phyloP scores from a whole-genome alignment of 2,888 invertebrate species.

The Helleia helle region DNA sequence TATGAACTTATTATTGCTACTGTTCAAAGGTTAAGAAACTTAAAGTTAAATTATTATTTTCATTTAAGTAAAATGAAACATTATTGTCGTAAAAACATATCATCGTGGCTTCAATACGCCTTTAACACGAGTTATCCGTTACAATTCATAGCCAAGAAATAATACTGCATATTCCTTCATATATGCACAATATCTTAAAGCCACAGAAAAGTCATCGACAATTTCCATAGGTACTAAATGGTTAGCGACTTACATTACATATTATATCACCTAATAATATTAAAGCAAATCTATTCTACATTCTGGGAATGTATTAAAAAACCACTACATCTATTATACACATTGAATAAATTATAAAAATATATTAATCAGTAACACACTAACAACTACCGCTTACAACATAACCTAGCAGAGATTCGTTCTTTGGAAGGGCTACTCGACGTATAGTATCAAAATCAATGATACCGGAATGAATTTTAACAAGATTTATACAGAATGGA shows the following conservation, averaged over 20 bases:
- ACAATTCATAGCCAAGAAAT: slow-evolving; percentile 5
- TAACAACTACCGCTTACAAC: slow-evolving; percentile 21
- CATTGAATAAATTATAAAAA: slow-evolving; percentile 46
- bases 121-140: not conserved
- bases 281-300: slow-evolving; percentile 57
- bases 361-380: slow-evolving; percentile 33
- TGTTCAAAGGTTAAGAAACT: no score
- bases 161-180: slow-evolving; percentile 7
- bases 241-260: slow-evolving; percentile 26
- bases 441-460: not conserved
- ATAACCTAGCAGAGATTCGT: slow-evolving; percentile 30
- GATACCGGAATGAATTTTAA: no score
- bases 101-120: not conserved
- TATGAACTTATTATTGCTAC: slow-evolving; percentile 1
- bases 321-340: slow-evolving; percentile 39
- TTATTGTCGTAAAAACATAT: slow-evolving; percentile 3
- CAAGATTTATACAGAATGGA: no score
- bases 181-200: not conserved
- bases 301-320: slow-evolving; percentile 54
- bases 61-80: not conserved
- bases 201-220: slow-evolving; percentile 11
- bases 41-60: no score
- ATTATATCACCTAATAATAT: slow-evolving; percentile 39
- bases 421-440: slow-evolving; percentile 31
- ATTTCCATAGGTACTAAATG: slow-evolving; percentile 20